Percentiles rank a stretch among this genome's conserved stretches.
phyloP scores from a whole-genome alignment of 2,888 invertebrate species.

The Notodonta ziczac region DNA sequence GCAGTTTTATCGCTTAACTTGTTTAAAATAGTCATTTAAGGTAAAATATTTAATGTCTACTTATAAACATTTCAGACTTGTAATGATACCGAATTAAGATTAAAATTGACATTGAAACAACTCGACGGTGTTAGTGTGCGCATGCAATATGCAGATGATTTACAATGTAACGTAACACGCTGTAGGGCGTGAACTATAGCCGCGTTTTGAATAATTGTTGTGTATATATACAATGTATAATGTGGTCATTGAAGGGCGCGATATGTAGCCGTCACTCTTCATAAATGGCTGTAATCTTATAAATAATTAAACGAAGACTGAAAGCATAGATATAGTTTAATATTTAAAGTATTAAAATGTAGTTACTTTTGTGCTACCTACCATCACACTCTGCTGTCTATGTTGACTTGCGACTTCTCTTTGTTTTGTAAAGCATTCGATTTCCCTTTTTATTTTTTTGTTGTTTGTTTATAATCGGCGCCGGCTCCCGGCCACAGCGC shows the following conservation, averaged over 20 bases:
- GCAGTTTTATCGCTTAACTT: slow-evolving; percentile 56
- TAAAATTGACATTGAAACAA: slow-evolving; percentile 29
- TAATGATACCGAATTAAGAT: slow-evolving; percentile 55
- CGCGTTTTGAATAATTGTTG: slow-evolving; percentile 39
- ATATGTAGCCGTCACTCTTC: slow-evolving; percentile 58
- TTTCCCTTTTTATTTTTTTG: slow-evolving; percentile 36
- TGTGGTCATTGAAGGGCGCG: slow-evolving; percentile 61
- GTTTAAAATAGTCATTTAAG: slow-evolving; percentile 52
- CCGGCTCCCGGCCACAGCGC: slow-evolving; percentile 21
- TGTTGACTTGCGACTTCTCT: slow-evolving; percentile 45
- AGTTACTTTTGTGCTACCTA: slow-evolving; percentile 62
- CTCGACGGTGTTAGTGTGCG: slow-evolving; percentile 32
- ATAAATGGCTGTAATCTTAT: slow-evolving; percentile 70
- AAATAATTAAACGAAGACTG: slow-evolving; percentile 82
- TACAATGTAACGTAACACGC: slow-evolving; percentile 23
- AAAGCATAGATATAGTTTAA: slow-evolving; percentile 80
- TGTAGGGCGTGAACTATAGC: slow-evolving; percentile 18
- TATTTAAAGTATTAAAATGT: slow-evolving; percentile 75
- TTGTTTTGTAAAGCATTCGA: slow-evolving; percentile 31
- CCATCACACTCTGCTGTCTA: slow-evolving; percentile 65
- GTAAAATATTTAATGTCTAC: slow-evolving; percentile 42
- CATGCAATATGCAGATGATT: slow-evolving; percentile 22
- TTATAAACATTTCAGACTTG: slow-evolving; percentile 46
- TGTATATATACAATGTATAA: slow-evolving; percentile 52
- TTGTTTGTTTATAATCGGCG: slow-evolving; percentile 32